phyloP scores from a whole-genome alignment of 2,888 invertebrate genomes.

The Ditula angustiorana region DNA sequence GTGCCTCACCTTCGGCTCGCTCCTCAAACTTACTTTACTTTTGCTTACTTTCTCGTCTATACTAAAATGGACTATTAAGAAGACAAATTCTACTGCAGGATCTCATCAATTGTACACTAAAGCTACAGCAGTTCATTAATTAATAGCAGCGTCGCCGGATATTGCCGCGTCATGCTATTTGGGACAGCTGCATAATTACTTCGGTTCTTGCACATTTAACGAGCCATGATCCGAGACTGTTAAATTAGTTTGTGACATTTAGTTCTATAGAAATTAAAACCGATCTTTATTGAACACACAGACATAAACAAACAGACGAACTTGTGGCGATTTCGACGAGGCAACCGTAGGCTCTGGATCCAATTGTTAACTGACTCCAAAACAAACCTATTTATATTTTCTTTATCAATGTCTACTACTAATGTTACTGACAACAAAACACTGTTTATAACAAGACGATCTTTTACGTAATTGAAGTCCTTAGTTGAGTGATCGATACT shows the following conservation, averaged over 20 bases:
- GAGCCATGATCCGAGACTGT: background rate
- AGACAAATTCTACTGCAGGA: background rate
- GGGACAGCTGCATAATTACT: slow-evolving; percentile 1
- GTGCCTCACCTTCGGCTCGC: no score
- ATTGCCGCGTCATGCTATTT: slow-evolving; percentile 14
- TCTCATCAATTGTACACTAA: background rate
- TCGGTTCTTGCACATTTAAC: background rate
- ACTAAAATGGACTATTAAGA: no score
- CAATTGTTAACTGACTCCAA: background rate
- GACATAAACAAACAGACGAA: background rate
- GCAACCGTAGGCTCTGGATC: background rate
- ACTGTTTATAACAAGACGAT: background rate
- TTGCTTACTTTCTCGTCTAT: no score
- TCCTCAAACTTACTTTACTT: no score
- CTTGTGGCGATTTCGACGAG: background rate
- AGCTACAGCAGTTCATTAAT: background rate
- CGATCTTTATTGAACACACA: background rate
- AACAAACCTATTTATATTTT: background rate
- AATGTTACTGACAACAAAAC: background rate
- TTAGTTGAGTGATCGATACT: slow-evolving; percentile 1
- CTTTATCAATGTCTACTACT: background rate
- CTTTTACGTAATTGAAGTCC: background rate
- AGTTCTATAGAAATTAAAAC: background rate
- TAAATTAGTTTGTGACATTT: background rate
- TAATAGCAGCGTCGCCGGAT: slow-evolving; percentile 1